Conservation (phyloP, 2,113 vertebrate genomes). For the Pipra filicauda region DNA sequence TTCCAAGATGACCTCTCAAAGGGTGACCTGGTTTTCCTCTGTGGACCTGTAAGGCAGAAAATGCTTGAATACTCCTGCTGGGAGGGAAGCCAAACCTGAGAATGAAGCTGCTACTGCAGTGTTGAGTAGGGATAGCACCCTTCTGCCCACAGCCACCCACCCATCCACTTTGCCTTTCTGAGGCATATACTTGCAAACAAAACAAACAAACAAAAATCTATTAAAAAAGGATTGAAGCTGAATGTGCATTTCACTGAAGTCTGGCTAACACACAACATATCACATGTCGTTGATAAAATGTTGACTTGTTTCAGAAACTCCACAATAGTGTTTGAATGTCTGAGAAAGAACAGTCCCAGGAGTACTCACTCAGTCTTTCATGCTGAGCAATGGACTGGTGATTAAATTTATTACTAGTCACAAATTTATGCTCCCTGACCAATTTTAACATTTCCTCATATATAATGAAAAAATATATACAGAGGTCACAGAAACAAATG, state of each 20-base stretch:
- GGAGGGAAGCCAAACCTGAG: neutral
- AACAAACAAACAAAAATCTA: neutral
- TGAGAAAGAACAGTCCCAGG: neutral
- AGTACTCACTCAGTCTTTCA: neutral
- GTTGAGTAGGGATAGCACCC: neutral
- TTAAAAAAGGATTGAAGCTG: neutral
- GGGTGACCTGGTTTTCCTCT: neutral
- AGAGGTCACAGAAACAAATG: neutral
- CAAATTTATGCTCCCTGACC: neutral
- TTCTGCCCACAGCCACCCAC: neutral
- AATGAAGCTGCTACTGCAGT: neutral
- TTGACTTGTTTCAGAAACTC: neutral
- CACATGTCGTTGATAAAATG: neutral
- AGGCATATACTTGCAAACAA: neutral
- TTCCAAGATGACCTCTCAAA: neutral
- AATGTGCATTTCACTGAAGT: neutral
- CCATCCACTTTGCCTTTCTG: neutral
- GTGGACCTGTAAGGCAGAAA: neutral
- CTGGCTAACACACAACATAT: neutral
- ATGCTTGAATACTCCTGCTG: accelerated
- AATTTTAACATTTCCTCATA: neutral
- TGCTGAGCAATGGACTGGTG: neutral
- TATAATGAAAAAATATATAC: neutral
- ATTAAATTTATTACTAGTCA: neutral
- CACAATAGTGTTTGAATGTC: neutral